These are phyloP conservation scores for Lipophrys pholis DNA, from an alignment of 2,113 vertebrate genomes.

Conservation along the genomic window DNA sequence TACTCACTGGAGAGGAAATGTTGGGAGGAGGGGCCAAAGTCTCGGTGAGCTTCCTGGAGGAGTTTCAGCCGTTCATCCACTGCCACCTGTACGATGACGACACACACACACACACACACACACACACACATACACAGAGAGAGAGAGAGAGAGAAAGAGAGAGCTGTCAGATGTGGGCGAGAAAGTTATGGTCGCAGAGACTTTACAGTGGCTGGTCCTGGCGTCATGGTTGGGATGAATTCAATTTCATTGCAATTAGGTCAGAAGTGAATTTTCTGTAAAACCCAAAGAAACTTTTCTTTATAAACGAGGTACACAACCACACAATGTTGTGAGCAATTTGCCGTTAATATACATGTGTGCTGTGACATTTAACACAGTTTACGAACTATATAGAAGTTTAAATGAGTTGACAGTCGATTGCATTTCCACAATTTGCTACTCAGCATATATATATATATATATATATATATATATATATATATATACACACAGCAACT, in stretches of 20 bases:
- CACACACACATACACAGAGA: not conserved
- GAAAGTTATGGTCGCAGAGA: constrained; percentile 1
- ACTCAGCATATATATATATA: too few species aligned
- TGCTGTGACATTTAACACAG: not conserved
- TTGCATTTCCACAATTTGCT: too few species aligned
- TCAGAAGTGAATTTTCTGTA: constrained; percentile 29
- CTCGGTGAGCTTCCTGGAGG: constrained; percentile 93
- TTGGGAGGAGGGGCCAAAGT: constrained; percentile 95
- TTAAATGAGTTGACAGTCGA: not conserved
- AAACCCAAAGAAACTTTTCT: constrained; percentile 6
- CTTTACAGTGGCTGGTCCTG: constrained; percentile 32
- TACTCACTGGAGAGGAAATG: constrained; percentile 97
- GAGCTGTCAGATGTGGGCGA: constrained; percentile 25
- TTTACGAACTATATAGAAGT: not conserved
- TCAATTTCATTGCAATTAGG: constrained; percentile 41
- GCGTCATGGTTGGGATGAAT: constrained; percentile 35
- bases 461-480: too few species aligned
- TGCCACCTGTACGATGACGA: constrained; percentile 84
- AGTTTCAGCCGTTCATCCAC: constrained; percentile 94
- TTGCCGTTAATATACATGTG: not conserved
- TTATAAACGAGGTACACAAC: not conserved
- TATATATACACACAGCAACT: too few species aligned
- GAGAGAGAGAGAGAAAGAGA: not conserved
- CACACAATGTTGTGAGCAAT: not conserved
- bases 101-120: constrained; percentile 29